Base-by-base conservation (phyloP, 2,888 invertebrate genomes). In the Arge pagana region DNA sequence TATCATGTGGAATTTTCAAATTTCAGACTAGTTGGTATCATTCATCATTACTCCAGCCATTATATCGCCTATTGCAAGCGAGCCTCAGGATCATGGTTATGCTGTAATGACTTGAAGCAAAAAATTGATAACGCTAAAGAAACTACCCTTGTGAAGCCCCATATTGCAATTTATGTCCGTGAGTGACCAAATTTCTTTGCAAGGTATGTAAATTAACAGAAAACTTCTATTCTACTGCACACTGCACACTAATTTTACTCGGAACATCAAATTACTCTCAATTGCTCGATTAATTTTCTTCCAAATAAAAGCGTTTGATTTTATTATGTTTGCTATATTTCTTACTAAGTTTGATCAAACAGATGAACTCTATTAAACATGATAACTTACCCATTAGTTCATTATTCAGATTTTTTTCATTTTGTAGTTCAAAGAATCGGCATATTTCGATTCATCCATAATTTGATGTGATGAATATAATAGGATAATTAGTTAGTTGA, bases 151-250 rank as follows among this genome's bases (percentile, higher is more conserved):
- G 18, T 41, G 16, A 41, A 26, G 19, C 41, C 41, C 6, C 28
- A 41, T 41, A 19, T 15, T 41, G 41, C 41, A 4, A 41, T 41
- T 41, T 41, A 41, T 28, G 18, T 41, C 18, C 41, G 23, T 24
- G 40, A 40, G 24, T 40, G 40, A 40, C 24, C 40, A 8, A 39
- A 26, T 40, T 26, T 19, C 37, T 37, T 37, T 21, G n/a, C 7
- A 37, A n/a, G 37, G 37, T 37, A 21, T 36, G 36, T 37, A 7
- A 4, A 37, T 21, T 11, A 21, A 37, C 6, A 37, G 21, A 21
- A 10, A 37, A 37, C 37, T 21, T 21, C 1, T 37, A 37, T 19
- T 37, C 4, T 36, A 16, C 19, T 21, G 11, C 37, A n/a, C n/a
- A n/a, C n/a, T n/a, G n/a, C n/a, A 37, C 23, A 37, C 13, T 10